Conservation (phyloP, 35 echinoderm and acorn worm genomes). For the Acanthaster planci region DNA sequence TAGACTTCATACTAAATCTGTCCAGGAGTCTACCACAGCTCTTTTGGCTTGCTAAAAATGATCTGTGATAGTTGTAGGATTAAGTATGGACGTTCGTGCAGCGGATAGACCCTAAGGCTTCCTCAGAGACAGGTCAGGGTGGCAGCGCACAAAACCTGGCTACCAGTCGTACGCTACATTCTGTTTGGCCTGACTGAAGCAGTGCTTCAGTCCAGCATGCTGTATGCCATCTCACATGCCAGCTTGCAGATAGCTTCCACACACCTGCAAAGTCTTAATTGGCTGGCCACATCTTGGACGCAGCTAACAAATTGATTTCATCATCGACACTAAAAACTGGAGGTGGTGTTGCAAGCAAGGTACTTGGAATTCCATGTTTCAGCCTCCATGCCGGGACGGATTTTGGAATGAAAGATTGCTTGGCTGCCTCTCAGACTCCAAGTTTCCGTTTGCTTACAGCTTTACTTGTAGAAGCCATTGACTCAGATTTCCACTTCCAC, state of each 20-base stretch:
- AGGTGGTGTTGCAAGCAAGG: too few species aligned
- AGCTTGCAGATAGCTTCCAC: constrained; percentile 48
- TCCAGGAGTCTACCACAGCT: constrained; percentile 31
- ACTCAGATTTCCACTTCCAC: too few species aligned
- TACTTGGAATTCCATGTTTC: too few species aligned
- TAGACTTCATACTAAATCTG: constrained; percentile 12
- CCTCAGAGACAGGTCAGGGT: constrained; percentile 41
- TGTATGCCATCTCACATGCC: constrained; percentile 50
- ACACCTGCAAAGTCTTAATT: too few species aligned
- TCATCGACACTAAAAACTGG: too few species aligned
- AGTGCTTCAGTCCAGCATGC: constrained; percentile 15
- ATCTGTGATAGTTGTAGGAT: constrained; percentile 35
- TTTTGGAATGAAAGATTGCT: too few species aligned
- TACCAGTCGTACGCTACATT: constrained; percentile 59
- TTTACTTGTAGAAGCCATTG: too few species aligned
- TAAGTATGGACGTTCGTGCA: constrained; percentile 47
- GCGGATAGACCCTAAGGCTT: constrained; percentile 57
- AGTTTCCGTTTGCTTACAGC: too few species aligned
- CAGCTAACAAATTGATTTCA: too few species aligned
- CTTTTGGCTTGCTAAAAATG: constrained; percentile 32
- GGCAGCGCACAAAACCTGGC: constrained; percentile 17
- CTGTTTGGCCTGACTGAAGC: constrained; percentile 30
- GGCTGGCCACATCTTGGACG: too few species aligned
- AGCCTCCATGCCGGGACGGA: too few species aligned
- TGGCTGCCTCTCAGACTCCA: too few species aligned